These are phyloP conservation scores for Pelochelys cantorii DNA, from an alignment of 2,797 vertebrate genomes.

Conservation along the genomic window DNA sequence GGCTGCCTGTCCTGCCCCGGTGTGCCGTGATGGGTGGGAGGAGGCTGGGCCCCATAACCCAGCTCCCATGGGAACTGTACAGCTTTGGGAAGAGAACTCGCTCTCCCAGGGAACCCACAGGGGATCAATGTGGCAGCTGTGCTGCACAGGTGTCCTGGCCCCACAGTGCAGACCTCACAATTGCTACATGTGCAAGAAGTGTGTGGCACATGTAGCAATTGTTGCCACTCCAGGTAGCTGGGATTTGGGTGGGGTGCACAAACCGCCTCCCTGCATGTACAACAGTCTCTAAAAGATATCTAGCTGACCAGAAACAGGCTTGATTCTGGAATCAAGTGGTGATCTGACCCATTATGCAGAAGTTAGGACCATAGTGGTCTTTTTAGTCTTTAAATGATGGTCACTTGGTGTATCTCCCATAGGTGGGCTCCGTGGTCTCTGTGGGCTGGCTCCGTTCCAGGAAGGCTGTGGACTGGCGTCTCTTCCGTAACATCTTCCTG, in stretches of 20 bases:
- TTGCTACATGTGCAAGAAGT: neutral
- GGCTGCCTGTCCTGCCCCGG: neutral
- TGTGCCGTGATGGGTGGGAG: neutral
- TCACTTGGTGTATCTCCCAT: neutral
- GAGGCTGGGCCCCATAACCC: neutral
- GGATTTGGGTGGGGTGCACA: neutral
- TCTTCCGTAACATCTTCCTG: conserved; percentile 97
- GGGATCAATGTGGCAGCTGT: neutral
- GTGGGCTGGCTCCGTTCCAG: conserved; percentile 96
- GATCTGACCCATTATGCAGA: neutral
- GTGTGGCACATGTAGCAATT: too few relatives aligned
- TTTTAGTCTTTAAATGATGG: neutral
- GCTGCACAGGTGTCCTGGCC: neutral
- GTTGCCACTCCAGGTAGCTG: neutral
- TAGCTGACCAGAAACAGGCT: neutral
- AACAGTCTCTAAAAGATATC: neutral
- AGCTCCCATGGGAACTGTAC: neutral
- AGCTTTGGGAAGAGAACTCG: neutral
- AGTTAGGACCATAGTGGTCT: neutral
- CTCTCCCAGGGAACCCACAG: too few relatives aligned
- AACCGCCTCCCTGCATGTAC: neutral
- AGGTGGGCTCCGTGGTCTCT: conserved; percentile 96
- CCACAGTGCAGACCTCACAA: neutral
- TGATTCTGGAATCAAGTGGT: neutral
- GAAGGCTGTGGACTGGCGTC: conserved; percentile 94